A percentile compares a stretch with the other conserved stretches of the same genome.
Conservation (phyloP, 2,113 vertebrate species). For the Carassius gibelio region DNA sequence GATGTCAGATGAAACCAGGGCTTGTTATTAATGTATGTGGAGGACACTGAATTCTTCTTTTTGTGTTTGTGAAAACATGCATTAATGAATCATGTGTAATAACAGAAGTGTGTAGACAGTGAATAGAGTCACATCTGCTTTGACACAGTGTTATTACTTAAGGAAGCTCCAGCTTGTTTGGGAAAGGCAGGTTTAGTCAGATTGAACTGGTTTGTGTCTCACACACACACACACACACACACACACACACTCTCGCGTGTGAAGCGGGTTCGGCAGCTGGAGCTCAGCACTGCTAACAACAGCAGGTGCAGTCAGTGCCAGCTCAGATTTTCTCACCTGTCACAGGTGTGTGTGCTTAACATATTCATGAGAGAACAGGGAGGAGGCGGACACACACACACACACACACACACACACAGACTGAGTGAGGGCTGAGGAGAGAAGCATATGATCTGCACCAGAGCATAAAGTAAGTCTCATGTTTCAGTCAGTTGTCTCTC, state of each 20-base stretch:
- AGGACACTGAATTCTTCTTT: neutral
- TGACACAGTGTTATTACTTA: neutral
- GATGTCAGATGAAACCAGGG: neutral
- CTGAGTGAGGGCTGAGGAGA: constrained; percentile 45
- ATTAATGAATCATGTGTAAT: neutral
- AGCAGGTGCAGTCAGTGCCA: constrained; percentile 43
- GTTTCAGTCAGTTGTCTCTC: neutral
- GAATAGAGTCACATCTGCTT: neutral
- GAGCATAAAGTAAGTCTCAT: neutral
- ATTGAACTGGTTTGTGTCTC: neutral
- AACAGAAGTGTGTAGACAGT: neutral
- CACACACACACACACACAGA: neutral
- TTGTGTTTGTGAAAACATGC: neutral
- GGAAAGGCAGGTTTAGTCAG: neutral
- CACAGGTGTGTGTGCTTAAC: constrained; percentile 41
- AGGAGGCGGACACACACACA: neutral
- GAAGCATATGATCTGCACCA: constrained; percentile 42
- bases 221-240: neutral
- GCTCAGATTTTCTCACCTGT: constrained; percentile 57
- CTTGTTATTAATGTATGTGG: too few relatives aligned
- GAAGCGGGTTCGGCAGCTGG: constrained; percentile 74
- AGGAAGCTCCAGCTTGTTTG: neutral
- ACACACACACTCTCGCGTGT: constrained; percentile 21
- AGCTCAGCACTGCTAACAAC: constrained; percentile 46
- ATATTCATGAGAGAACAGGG: constrained; percentile 43